Percentiles rank a stretch among this genome's conserved stretches.
Conservation (phyloP, 1,140 invertebrate species). For the Drosophila yakuba region DNA sequence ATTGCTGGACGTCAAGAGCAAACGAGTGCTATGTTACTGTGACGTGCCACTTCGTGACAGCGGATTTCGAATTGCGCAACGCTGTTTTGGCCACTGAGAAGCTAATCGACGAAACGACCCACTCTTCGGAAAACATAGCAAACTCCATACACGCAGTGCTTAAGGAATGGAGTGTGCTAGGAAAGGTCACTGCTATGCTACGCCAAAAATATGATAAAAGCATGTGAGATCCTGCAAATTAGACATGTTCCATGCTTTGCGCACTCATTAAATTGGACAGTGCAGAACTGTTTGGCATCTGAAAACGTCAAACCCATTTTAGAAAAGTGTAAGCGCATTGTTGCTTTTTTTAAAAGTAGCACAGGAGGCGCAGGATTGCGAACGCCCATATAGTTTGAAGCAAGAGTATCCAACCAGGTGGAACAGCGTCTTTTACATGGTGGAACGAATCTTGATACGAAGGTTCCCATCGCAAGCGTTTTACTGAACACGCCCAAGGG, state of each 20-base stretch:
- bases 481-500: too few relatives aligned
- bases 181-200: slow-evolving; percentile 11
- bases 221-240: slow-evolving; percentile 18
- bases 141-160: slow-evolving; percentile 2
- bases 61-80: slow-evolving; percentile 9
- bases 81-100: slow-evolving; percentile 6
- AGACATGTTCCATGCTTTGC: slow-evolving; percentile 23
- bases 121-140: slow-evolving; percentile 6
- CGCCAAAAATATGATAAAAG: slow-evolving; percentile 8
- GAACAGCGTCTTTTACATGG: too few relatives aligned
- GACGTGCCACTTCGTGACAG: background rate
- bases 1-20: too few relatives aligned
- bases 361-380: background rate
- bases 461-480: too few relatives aligned
- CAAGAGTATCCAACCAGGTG: background rate
- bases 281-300: slow-evolving; percentile 1
- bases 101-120: background rate
- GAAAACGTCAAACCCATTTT: background rate
- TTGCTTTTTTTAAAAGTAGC: slow-evolving; percentile 1
- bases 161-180: slow-evolving; percentile 7
- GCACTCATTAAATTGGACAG: slow-evolving; percentile 2
- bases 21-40: too few relatives aligned
- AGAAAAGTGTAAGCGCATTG: slow-evolving; percentile 1
- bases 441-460: too few relatives aligned
- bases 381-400: background rate